A percentile compares a stretch with the other conserved stretches of the same genome.
These are phyloP conservation scores for Lasioglossum calceatum DNA, from an alignment of 2,888 invertebrate species.

Conservation along the genomic window DNA sequence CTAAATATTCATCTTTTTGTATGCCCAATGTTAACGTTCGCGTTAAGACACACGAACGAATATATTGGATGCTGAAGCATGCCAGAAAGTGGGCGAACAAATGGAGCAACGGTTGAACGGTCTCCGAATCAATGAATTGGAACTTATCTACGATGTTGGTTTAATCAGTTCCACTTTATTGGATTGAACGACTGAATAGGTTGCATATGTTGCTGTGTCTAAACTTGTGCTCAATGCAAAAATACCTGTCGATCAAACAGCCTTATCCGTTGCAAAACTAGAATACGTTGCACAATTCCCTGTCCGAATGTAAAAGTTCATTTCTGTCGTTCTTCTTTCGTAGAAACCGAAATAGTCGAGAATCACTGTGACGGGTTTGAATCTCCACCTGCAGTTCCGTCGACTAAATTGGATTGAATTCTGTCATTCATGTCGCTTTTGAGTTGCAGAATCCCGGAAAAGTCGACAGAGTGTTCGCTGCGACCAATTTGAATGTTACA, in stretches of 20 bases:
- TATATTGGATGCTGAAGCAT: neutral
- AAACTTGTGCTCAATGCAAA: neutral
- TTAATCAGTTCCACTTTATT: neutral
- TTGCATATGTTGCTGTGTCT: neutral
- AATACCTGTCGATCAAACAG: neutral
- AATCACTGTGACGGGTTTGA: neutral
- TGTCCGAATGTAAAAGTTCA: neutral
- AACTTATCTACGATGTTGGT: neutral
- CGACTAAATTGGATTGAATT: neutral
- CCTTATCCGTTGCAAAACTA: neutral
- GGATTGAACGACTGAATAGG: neutral
- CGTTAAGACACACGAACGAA: neutral
- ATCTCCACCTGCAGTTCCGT: neutral
- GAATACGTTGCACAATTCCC: neutral
- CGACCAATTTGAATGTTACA: too few relatives aligned
- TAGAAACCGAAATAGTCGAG: neutral
- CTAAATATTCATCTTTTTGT: too few relatives aligned
- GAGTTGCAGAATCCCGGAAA: too few relatives aligned
- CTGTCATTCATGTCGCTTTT: neutral
- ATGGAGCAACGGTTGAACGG: neutral
- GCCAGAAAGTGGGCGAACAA: neutral
- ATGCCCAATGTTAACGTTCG: too few relatives aligned
- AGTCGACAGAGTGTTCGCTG: too few relatives aligned
- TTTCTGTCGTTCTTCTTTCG: neutral
- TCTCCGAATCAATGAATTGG: constrained; percentile 1